phyloP scores from a whole-genome alignment of 2,113 vertebrate genomes.

The Lepus timidus region DNA sequence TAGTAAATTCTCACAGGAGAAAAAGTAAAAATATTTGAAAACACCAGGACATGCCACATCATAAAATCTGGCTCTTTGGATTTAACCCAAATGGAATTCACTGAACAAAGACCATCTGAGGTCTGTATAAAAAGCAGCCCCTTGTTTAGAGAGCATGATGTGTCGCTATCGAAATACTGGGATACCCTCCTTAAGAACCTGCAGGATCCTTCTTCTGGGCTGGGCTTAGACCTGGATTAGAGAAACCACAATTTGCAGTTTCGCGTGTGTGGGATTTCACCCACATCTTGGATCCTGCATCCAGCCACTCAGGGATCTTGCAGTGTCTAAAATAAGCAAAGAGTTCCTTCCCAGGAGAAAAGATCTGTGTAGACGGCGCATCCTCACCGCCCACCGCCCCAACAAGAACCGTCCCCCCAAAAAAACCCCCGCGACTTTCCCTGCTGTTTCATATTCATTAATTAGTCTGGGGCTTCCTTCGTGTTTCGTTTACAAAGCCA shows the following conservation, averaged over 20 bases:
- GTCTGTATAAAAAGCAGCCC: not conserved
- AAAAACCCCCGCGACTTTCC: conserved; percentile 84
- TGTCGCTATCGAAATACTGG: conserved; percentile 64
- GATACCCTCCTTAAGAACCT: not conserved
- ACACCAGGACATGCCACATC: not conserved
- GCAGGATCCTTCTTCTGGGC: not conserved
- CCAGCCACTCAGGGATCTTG: not conserved
- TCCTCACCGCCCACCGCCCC: not conserved
- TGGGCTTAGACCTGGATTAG: not conserved
- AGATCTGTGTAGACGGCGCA: not conserved
- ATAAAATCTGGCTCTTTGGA: not conserved
- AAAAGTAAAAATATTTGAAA: not conserved
- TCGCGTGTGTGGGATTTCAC: not conserved
- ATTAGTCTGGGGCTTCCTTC: conserved; percentile 92
- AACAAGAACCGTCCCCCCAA: conserved; percentile 58
- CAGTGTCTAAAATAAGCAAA: conserved; percentile 4
- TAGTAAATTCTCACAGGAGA: not conserved
- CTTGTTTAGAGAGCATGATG: conserved; percentile 47
- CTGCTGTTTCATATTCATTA: conserved; percentile 92
- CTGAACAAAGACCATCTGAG: not conserved
- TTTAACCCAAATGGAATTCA: conserved; percentile 4
- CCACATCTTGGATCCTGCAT: not conserved
- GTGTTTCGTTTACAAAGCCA: conserved; percentile 94
- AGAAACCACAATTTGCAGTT: not conserved
- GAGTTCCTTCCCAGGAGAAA: conserved; percentile 6